Conservation (phyloP, 2,888 invertebrate species). For the Xanthostigma xanthostigma region DNA sequence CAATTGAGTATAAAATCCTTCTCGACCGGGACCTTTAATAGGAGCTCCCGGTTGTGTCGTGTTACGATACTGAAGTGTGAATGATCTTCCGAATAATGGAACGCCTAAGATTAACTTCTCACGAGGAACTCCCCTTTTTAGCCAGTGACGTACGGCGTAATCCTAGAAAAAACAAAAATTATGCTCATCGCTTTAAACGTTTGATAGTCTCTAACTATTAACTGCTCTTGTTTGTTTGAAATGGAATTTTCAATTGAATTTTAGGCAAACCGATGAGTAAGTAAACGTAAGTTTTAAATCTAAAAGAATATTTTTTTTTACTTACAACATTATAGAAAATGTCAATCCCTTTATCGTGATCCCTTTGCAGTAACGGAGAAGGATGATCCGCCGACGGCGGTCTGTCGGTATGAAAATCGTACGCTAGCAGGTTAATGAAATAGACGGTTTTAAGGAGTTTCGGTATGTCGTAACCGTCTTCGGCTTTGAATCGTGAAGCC, state of each 20-base stretch:
- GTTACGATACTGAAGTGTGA: constrained; percentile 42
- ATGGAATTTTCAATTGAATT: no score
- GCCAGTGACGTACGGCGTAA: constrained; percentile 51
- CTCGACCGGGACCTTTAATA: constrained; percentile 43
- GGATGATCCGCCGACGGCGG: constrained; percentile 32
- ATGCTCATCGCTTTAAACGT: not conserved
- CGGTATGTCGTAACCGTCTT: constrained; percentile 48
- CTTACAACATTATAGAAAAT: constrained; percentile 36
- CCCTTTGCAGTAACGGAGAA: constrained; percentile 32
- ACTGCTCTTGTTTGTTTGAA: not conserved
- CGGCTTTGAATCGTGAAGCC: constrained; percentile 43
- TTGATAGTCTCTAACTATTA: not conserved
- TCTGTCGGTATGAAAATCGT: constrained; percentile 37
- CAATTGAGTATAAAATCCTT: constrained; percentile 51
- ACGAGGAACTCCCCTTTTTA: constrained; percentile 44
- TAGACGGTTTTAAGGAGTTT: constrained; percentile 45
- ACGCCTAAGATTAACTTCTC: constrained; percentile 56
- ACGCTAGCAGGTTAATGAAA: constrained; percentile 53
- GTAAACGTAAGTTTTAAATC: no score
- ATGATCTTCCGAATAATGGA: constrained; percentile 58
- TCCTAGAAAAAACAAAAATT: constrained; percentile 30
- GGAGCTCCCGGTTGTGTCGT: constrained; percentile 39
- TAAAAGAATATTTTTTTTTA: constrained; percentile 4
- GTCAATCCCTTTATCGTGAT: constrained; percentile 32
- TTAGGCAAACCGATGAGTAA: no score